Conservation (phyloP, 2,113 vertebrate species). For the Nestor notabilis region DNA sequence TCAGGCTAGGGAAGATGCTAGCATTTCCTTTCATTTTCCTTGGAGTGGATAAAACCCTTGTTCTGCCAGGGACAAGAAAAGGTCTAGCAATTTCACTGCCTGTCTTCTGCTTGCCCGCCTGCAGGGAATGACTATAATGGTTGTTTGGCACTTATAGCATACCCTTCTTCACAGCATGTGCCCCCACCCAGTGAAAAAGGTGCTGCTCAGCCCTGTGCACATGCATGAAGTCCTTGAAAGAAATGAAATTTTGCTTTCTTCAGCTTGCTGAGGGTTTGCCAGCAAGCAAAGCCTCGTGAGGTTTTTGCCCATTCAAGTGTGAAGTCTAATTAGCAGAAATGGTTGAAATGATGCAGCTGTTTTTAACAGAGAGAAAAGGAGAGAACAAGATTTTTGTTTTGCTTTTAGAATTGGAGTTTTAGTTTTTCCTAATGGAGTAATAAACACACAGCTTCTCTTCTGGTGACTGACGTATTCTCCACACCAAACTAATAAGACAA, state of each 20-base stretch:
- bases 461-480: background rate
- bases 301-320: background rate
- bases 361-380: background rate
- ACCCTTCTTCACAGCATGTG: background rate
- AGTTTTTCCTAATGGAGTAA: background rate
- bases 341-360: background rate
- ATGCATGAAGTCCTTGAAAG: background rate
- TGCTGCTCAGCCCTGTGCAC: background rate
- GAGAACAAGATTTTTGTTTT: background rate
- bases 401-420: background rate
- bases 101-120: background rate
- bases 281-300: background rate
- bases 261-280: background rate
- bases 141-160: background rate
- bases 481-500: background rate
- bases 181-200: background rate
- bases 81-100: background rate
- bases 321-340: background rate
- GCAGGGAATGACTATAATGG: background rate
- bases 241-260: background rate
- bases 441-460: background rate
- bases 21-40: background rate
- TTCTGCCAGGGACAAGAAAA: background rate
- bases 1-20: background rate
- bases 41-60: background rate